Percentiles rank a stretch among this genome's conserved stretches.
Evolutionary conservation across 2,888 invertebrate species (phyloP).

Genomic region (Thera britannica): DNA sequence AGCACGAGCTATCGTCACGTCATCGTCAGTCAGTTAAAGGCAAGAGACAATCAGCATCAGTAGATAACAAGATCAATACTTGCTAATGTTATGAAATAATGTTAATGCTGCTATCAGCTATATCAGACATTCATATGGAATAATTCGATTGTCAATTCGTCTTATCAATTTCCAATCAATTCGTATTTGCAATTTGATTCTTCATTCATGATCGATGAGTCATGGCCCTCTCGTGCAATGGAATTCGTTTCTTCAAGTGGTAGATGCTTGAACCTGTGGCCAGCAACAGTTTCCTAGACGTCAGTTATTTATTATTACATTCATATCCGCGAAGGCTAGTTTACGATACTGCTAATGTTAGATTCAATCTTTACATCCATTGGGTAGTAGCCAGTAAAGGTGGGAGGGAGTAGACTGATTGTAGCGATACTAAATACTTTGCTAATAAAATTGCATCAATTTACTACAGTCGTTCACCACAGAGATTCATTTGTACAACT

Average conservation of each 20-base stretch:
- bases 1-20: slow-evolving; percentile 16
- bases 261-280: background rate
- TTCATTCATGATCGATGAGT: no score
- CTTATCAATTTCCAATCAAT: background rate
- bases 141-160: background rate
- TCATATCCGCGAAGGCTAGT: slow-evolving; percentile 4
- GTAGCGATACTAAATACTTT: background rate
- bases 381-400: background rate
- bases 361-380: slow-evolving; percentile 7
- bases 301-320: slow-evolving; percentile 10
- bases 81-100: background rate
- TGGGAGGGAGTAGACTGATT: background rate
- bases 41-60: slow-evolving; percentile 12
- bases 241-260: background rate
- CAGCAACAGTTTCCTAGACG: background rate
- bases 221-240: background rate
- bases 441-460: background rate
- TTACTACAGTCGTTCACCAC: background rate
- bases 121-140: background rate
- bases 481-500: no score
- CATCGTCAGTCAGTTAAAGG: slow-evolving; percentile 14
- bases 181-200: background rate
- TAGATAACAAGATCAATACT: background rate
- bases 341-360: slow-evolving; percentile 9
- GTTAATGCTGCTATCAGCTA: background rate